Conservation (phyloP, 2,888 invertebrate genomes). For the Cantharis rufa region DNA sequence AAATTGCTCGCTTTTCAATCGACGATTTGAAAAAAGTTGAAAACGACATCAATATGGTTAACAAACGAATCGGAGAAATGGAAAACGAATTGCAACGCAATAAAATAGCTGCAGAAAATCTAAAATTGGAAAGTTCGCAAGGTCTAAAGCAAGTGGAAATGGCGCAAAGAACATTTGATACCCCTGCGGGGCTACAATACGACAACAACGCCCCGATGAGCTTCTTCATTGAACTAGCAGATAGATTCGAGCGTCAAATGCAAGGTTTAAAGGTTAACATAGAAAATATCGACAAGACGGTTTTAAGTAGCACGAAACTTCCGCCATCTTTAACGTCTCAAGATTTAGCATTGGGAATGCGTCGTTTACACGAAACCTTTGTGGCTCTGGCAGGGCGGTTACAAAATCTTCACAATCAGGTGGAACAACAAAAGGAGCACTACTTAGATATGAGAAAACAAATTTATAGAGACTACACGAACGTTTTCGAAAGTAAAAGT, state of each 20-base stretch:
- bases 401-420: slow-evolving; percentile 77
- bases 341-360: slow-evolving; percentile 76
- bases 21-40: slow-evolving; percentile 67
- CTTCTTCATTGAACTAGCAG: slow-evolving; percentile 71
- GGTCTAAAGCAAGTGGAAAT: slow-evolving; percentile 76
- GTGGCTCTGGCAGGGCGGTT: slow-evolving; percentile 86
- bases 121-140: slow-evolving; percentile 74
- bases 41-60: slow-evolving; percentile 64
- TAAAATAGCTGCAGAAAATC: slow-evolving; percentile 63
- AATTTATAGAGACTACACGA: slow-evolving; percentile 77
- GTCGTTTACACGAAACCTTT: slow-evolving; percentile 82
- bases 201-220: slow-evolving; percentile 74
- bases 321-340: slow-evolving; percentile 70
- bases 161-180: slow-evolving; percentile 78
- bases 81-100: slow-evolving; percentile 67
- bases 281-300: slow-evolving; percentile 72
- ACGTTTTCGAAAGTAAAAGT: slow-evolving; percentile 68
- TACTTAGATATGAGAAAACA: slow-evolving; percentile 81
- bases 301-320: slow-evolving; percentile 65
- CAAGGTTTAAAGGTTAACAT: slow-evolving; percentile 71
- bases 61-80: slow-evolving; percentile 64
- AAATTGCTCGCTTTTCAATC: slow-evolving; percentile 69
- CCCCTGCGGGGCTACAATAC: slow-evolving; percentile 74
- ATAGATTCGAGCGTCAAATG: slow-evolving; percentile 73
- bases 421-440: slow-evolving; percentile 82